Base-by-base conservation (phyloP, 2,113 vertebrate genomes). In the Nothoprocta perdicaria region DNA sequence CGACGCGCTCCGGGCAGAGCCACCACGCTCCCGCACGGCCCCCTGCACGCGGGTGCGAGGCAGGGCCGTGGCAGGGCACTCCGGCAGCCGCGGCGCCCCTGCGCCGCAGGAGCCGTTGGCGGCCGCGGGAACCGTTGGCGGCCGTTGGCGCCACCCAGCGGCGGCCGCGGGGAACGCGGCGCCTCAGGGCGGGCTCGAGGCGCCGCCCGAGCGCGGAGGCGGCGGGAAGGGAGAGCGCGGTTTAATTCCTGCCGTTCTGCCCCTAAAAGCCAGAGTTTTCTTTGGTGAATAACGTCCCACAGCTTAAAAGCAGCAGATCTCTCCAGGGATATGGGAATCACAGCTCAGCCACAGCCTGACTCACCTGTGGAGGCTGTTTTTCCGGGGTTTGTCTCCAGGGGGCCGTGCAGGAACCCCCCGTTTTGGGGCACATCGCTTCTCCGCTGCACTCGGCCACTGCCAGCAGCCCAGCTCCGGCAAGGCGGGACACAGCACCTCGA, bases 111-210 rank as follows among this genome's bases (percentile, higher is more conserved):
- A 45, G 14, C 43, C 43, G 22, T 48, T 48, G 14, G 17, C 45
- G 6, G 46, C 65, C 48, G 55, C 48, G 61, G n/a, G 35, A 38
- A 8, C 35, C 35, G 35, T 38, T 38, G 35, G 35, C 35, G 33
- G 38, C 40, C 75, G 93, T 73, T 83, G 84, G 80, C 84, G 84
- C 89, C 95, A 69, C 84, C 93, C 65, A 80, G 93, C 80, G 95
- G 89, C 11, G 35, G 53, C 24, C 14, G 1, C 45, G n/a, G 4
- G 52, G 6, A 31, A 9, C 18, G 62, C 41, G 1, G 18, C 10
- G 19, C 5, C 10, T 6, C 4, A 9, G 6, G 24, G 22, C 10
- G 2, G 48, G 12, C 60, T 14, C 17, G 31, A 13, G 9, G 6
- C 12, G 1, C 19, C 38, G 3, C 16, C 23, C 17, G 23, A n/a